phyloP scores from a whole-genome alignment of 2,888 invertebrate species.

The Eristalis intricaria region DNA sequence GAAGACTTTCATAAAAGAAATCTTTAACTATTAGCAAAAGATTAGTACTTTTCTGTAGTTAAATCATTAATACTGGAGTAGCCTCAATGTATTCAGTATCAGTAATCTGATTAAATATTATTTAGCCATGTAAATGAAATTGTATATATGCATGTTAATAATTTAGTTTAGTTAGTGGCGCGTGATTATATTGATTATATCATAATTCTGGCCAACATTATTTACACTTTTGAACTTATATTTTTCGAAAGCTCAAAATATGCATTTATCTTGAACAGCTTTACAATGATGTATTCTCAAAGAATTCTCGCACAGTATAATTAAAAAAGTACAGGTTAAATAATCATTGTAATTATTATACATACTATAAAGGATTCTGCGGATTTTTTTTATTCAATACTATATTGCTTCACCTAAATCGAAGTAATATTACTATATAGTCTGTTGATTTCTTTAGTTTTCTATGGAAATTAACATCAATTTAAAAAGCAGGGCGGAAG shows the following conservation, averaged over 20 bases:
- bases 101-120: too few relatives aligned
- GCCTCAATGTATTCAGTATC: conserved; percentile 45
- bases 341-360: too few relatives aligned
- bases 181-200: neutral
- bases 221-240: too few relatives aligned
- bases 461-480: conserved; percentile 16
- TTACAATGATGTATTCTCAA: too few relatives aligned
- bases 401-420: conserved; percentile 38
- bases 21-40: neutral
- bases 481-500: conserved; percentile 33
- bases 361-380: too few relatives aligned
- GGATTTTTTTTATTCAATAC: conserved; percentile 24
- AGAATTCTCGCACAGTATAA: too few relatives aligned
- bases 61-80: conserved; percentile 62
- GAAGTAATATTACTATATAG: conserved; percentile 25
- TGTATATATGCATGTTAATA: neutral
- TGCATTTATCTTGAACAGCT: too few relatives aligned
- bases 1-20: neutral
- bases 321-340: too few relatives aligned
- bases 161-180: neutral
- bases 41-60: conserved; percentile 14
- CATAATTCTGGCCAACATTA: neutral
- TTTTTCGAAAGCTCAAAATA: too few relatives aligned
- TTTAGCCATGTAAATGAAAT: too few relatives aligned
- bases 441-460: conserved; percentile 66